Evolutionary conservation across 1,140 invertebrate species (phyloP), one percentile per base, ranked within the genome.

Genomic region (Drosophila orosa): DNA sequence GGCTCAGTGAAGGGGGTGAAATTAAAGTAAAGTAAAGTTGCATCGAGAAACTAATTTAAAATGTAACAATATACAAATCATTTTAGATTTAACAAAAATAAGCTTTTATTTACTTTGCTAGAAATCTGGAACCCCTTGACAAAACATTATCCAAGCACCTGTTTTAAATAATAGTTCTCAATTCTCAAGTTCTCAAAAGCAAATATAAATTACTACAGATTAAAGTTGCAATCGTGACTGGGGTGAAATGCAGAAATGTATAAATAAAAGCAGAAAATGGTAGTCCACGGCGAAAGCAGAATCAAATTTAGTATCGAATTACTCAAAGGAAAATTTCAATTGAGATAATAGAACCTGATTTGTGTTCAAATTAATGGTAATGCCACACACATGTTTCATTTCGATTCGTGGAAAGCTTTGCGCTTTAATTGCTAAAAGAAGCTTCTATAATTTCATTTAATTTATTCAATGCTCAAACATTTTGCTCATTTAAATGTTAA

Each of bases 161-260:
- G 33, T 5, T 50, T 2, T 3, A 9, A 33, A 45, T 54, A 54
- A 44, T 69, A 69, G 31, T 69, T 69, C 10, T 54, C 1, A n/a
- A n/a, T n/a, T n/a, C n/a, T n/a, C n/a, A n/a, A 69, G 31, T 69
- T 69, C 10, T 54, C 1, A 71, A 71, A 66, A 68, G 40, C 56
- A 61, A 76, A 66, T 72, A 77, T 58, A 80, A 80, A 75, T 83
- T 83, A 72, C 37, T 40, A 47, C 37, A 66, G 44, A 79, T 84
- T 72, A 72, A 73, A 62, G 33, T 57, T 71, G 60, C 57, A 83
- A 44, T 83, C 63, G 69, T 83, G 63, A 74, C 68, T 78, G 44
- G 12, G 33, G 9, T 22, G n/a, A 25, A 29, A 13, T 31, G 24
- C 9, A 57, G 15, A 58, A 62, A 57, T 40, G 29, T 19, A 4